phyloP scores from a whole-genome alignment of 2,888 invertebrate species.

The Suillia variegata region DNA sequence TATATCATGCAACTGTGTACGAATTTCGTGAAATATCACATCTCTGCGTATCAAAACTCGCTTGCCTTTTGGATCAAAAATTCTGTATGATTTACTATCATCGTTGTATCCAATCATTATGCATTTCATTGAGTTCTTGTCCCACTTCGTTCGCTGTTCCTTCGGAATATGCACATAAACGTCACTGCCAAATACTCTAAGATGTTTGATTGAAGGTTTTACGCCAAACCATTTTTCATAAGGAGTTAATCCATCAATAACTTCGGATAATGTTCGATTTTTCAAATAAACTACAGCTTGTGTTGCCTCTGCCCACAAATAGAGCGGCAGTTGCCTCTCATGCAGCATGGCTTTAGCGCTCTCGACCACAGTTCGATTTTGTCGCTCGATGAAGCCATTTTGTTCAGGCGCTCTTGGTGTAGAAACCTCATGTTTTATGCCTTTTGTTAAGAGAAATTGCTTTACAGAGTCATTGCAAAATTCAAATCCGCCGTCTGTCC shows the following conservation, averaged over 20 bases:
- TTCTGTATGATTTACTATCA: neutral
- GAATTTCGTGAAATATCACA: slow-evolving; percentile 18
- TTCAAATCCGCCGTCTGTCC: slow-evolving; percentile 18
- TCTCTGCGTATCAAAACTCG: slow-evolving; percentile 21
- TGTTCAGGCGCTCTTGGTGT: slow-evolving; percentile 21
- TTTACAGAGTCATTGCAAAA: slow-evolving; percentile 17
- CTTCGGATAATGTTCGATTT: slow-evolving; percentile 39
- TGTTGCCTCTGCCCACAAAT: slow-evolving; percentile 52
- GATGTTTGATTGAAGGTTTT: slow-evolving; percentile 26
- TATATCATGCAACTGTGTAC: neutral
- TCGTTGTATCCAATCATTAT: slow-evolving; percentile 17
- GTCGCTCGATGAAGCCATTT: slow-evolving; percentile 17
- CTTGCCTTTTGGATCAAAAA: slow-evolving; percentile 10
- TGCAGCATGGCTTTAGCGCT: slow-evolving; percentile 21
- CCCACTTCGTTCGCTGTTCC: slow-evolving; percentile 18
- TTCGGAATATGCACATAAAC: slow-evolving; percentile 20
- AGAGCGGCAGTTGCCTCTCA: slow-evolving; percentile 6
- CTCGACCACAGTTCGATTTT: slow-evolving; percentile 21
- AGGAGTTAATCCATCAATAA: slow-evolving; percentile 30
- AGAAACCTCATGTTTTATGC: slow-evolving; percentile 13
- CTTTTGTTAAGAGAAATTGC: slow-evolving; percentile 7
- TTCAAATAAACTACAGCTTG: slow-evolving; percentile 44
- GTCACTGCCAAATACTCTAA: slow-evolving; percentile 23
- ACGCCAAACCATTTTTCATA: slow-evolving; percentile 33
- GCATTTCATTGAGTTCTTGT: slow-evolving; percentile 16